These are phyloP conservation scores for Cheilosia variabilis DNA, from an alignment of 2,888 invertebrate species.

Conservation along the genomic window DNA sequence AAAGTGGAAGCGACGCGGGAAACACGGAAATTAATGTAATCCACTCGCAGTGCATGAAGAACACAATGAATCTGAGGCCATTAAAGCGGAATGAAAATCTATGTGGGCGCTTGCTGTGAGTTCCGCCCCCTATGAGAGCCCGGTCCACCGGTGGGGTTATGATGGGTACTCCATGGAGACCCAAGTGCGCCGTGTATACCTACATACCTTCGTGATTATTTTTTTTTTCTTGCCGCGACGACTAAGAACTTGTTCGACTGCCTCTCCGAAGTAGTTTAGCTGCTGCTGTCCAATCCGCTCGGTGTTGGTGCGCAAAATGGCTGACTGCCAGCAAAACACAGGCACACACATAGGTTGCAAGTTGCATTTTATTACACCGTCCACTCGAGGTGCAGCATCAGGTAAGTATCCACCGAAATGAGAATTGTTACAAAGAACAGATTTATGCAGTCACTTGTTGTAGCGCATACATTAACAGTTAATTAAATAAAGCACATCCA, in stretches of 20 bases:
- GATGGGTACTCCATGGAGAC: slow-evolving; percentile 37
- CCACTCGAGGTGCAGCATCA: neutral
- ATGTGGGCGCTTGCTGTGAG: slow-evolving; percentile 67
- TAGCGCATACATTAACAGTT: slow-evolving; percentile 20
- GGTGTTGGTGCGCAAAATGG: slow-evolving; percentile 65
- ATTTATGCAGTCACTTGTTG: slow-evolving; percentile 30
- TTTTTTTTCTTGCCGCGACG: slow-evolving; percentile 37
- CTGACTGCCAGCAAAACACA: slow-evolving; percentile 57
- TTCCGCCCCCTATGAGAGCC: slow-evolving; percentile 55
- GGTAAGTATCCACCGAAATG: too few relatives aligned
- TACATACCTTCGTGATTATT: slow-evolving; percentile 36
- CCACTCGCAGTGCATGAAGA: slow-evolving; percentile 68
- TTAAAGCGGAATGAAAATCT: slow-evolving; percentile 64
- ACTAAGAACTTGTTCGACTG: slow-evolving; percentile 63
- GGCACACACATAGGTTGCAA: slow-evolving; percentile 19
- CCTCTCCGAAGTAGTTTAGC: slow-evolving; percentile 25
- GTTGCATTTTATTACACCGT: neutral
- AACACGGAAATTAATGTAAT: slow-evolving; percentile 67
- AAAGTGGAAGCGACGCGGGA: slow-evolving; percentile 38
- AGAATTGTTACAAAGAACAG: too few relatives aligned
- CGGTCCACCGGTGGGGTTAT: slow-evolving; percentile 11
- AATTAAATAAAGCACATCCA: slow-evolving; percentile 46
- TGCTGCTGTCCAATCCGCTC: slow-evolving; percentile 63
- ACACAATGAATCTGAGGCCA: slow-evolving; percentile 71
- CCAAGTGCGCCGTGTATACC: slow-evolving; percentile 14